phyloP scores from a whole-genome alignment of 2,888 invertebrate genomes.

The Bombylius major region DNA sequence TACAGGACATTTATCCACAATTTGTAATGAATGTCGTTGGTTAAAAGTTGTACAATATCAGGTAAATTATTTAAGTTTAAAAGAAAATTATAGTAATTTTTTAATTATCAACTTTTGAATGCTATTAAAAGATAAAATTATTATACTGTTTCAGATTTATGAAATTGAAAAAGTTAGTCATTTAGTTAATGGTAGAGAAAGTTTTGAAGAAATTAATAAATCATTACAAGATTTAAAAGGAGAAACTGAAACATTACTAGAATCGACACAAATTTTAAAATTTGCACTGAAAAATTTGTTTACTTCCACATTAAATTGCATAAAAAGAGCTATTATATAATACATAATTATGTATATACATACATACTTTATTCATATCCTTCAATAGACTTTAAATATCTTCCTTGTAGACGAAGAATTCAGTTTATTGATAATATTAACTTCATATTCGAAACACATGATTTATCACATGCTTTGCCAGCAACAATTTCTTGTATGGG shows the following conservation, averaged over 20 bases:
- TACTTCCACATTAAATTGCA: too few relatives aligned
- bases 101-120: too few relatives aligned
- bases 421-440: constrained; percentile 89
- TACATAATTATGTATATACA: too few relatives aligned
- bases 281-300: constrained; percentile 29
- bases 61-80: constrained; percentile 12
- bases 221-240: constrained; percentile 33
- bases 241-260: constrained; percentile 31
- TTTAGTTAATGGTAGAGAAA: constrained; percentile 32
- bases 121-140: too few relatives aligned
- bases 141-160: constrained; percentile 21
- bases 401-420: constrained; percentile 93
- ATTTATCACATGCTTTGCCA: constrained; percentile 83
- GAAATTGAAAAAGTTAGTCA: constrained; percentile 35
- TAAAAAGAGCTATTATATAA: too few relatives aligned
- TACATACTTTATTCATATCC: not conserved
- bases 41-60: constrained; percentile 35
- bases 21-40: constrained; percentile 36
- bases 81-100: not conserved
- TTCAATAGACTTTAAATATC: constrained; percentile 58
- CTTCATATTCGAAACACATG: constrained; percentile 94
- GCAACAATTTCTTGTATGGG: constrained; percentile 97
- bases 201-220: constrained; percentile 32
- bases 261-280: constrained; percentile 35
- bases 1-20: constrained; percentile 31